Base-by-base conservation (phyloP, 2,797 vertebrate species). In the Xiphophorus birchmanni region DNA sequence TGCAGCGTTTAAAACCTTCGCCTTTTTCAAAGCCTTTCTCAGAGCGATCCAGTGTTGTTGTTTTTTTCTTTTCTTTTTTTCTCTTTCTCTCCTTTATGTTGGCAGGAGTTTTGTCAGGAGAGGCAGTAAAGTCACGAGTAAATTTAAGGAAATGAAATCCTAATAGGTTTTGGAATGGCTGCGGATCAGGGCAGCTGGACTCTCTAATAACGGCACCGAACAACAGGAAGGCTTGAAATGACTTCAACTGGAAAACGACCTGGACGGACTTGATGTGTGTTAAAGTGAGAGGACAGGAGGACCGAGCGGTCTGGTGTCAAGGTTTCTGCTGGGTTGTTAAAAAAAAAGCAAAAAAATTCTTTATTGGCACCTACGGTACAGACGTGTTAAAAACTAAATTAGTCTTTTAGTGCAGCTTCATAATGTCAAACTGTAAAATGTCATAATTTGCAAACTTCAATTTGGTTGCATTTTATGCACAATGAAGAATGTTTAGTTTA, bases 81-180 rank as follows among this genome's bases (percentile, higher is more conserved):
- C 32, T 18, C 23, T 42, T 13, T 23, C 8, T 45, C 26, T n/a
- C 26, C 52, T 48, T 37, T 45, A 42, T 74, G 47, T 29, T 75
- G 29, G 77, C 73, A 74, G 18, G 48, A 42, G 13, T 71, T 84
- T 81, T 86, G 54, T 85, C 74, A 82, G 78, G 37, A 85, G 82
- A 81, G 71, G 58, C 80, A 29, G 79, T 86, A 80, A 92, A 88
- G 71, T 65, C 65, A 45, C 56, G 17, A 37, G 35, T 84, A 83
- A 89, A 82, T 73, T 26, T 75, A 88, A 82, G 79, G 63, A 81
- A 88, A 84, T 88, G n/a, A 84, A 87, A 79, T 65, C 37, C 3
- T 77, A 80, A 77, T 77, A 18, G 75, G 77, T 69, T 86, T 79
- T 84, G 81, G 69, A 87, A 63, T 78, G 50, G n/a, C 81, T 48